Conservation (phyloP, 2,888 invertebrate genomes). For the Agonopterix subpropinquella region DNA sequence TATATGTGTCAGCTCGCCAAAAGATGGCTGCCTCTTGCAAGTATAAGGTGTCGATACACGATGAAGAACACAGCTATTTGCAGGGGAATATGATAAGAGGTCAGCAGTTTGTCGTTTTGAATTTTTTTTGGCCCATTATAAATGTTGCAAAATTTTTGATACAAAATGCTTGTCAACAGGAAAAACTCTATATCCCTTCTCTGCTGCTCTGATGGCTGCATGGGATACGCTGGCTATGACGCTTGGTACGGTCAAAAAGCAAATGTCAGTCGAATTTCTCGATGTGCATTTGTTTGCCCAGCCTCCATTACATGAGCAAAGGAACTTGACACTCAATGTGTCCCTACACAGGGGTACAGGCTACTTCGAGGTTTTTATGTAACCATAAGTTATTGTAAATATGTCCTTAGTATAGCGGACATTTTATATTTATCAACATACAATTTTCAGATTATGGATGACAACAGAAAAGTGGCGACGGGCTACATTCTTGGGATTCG, state of each 20-base stretch:
- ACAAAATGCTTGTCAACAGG: slow-evolving; percentile 37
- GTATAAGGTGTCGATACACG: slow-evolving; percentile 28
- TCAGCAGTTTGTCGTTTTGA: slow-evolving; percentile 10
- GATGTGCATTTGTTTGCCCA: slow-evolving; percentile 78
- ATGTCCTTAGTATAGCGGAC: too few species aligned
- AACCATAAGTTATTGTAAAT: not conserved
- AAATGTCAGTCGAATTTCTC: slow-evolving; percentile 80
- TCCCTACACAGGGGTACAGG: slow-evolving; percentile 78
- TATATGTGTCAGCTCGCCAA: slow-evolving; percentile 25
- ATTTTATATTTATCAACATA: too few species aligned
- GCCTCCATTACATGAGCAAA: slow-evolving; percentile 73
- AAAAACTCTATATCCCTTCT: slow-evolving; percentile 83
- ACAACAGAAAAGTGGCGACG: slow-evolving; percentile 25
- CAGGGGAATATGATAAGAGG: slow-evolving; percentile 38
- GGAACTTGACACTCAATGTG: slow-evolving; percentile 66
- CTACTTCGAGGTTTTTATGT: slow-evolving; percentile 65
- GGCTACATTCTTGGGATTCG: slow-evolving; percentile 19
- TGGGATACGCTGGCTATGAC: slow-evolving; percentile 83
- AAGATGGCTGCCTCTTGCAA: slow-evolving; percentile 30
- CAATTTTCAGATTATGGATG: slow-evolving; percentile 26
- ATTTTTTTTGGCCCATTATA: too few species aligned
- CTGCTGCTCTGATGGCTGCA: slow-evolving; percentile 80
- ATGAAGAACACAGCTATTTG: slow-evolving; percentile 37
- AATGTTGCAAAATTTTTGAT: too few species aligned
- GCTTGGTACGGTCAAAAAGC: slow-evolving; percentile 67